A percentile compares a stretch with the other conserved stretches of the same genome.
Evolutionary conservation across 2,888 invertebrate species (phyloP).

Genomic region (Pyrgus malvae): DNA sequence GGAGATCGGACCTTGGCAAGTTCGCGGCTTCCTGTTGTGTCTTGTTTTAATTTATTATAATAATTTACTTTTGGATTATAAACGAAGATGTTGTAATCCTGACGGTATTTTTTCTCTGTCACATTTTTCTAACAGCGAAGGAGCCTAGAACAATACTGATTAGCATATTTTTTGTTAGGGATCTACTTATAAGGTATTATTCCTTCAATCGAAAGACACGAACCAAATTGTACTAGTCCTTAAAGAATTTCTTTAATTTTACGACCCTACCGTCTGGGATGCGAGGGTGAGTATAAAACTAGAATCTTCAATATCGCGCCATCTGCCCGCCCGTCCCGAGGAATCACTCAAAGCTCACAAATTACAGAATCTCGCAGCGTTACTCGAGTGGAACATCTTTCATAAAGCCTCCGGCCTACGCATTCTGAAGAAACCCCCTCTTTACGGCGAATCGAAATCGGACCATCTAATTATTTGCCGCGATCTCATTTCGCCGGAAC

Average conservation of each 20-base stretch:
- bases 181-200: no score
- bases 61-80: conserved; percentile 57
- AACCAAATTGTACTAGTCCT: no score
- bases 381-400: conserved; percentile 54
- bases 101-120: conserved; percentile 37
- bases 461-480: conserved; percentile 61
- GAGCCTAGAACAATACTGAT: no score
- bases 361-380: conserved; percentile 59
- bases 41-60: conserved; percentile 66
- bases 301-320: conserved; percentile 69
- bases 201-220: no score
- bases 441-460: conserved; percentile 53
- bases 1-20: conserved; percentile 63
- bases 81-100: conserved; percentile 53
- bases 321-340: conserved; percentile 67
- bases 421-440: conserved; percentile 52
- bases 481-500: conserved; percentile 41
- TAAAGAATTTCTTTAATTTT: conserved; percentile 64
- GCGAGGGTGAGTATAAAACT: conserved; percentile 61
- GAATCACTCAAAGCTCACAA: conserved; percentile 68
- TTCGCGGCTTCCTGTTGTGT: conserved; percentile 61
- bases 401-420: conserved; percentile 50
- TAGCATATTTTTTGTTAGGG: no score
- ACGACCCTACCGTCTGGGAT: conserved; percentile 49
- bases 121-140: conserved; percentile 15